Conservation (phyloP, 2,797 vertebrate genomes). For the Siniperca obscura region DNA sequence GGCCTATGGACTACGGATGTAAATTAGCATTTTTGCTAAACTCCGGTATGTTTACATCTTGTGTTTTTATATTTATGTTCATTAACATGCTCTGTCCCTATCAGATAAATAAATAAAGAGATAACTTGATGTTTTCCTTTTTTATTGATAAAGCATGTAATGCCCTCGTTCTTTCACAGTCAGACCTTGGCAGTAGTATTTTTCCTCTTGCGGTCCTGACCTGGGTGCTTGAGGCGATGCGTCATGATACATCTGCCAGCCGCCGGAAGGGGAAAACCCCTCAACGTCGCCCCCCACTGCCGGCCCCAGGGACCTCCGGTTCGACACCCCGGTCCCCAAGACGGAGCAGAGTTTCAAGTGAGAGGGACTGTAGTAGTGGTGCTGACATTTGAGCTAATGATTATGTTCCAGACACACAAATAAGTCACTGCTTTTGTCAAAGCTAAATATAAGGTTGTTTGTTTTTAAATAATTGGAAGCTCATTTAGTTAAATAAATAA, state of each 20-base stretch:
- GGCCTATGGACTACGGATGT: no score
- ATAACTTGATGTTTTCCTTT: background rate
- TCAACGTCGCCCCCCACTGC: conserved; percentile 54
- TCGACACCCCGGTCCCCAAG: background rate
- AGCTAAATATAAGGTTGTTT: background rate
- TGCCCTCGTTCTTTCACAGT: conserved; percentile 14
- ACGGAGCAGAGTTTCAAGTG: conserved; percentile 40
- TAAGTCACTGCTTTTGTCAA: background rate
- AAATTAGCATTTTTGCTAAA: no score
- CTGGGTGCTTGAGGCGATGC: conserved; percentile 55
- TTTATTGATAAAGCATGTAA: background rate
- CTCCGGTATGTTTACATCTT: no score
- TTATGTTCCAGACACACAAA: background rate
- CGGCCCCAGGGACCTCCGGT: background rate
- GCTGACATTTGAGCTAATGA: background rate
- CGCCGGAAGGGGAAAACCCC: conserved; percentile 74
- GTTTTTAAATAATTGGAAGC: no score
- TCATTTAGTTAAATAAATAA: background rate
- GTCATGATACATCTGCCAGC: conserved; percentile 12
- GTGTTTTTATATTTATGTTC: no score
- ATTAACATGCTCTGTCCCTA: no score
- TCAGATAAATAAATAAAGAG: background rate
- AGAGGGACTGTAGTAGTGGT: background rate
- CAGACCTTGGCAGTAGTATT: background rate
- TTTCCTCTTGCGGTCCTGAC: background rate